Evolutionary conservation across 2,888 invertebrate genomes (phyloP).

Genomic region (Amiota mariae): DNA sequence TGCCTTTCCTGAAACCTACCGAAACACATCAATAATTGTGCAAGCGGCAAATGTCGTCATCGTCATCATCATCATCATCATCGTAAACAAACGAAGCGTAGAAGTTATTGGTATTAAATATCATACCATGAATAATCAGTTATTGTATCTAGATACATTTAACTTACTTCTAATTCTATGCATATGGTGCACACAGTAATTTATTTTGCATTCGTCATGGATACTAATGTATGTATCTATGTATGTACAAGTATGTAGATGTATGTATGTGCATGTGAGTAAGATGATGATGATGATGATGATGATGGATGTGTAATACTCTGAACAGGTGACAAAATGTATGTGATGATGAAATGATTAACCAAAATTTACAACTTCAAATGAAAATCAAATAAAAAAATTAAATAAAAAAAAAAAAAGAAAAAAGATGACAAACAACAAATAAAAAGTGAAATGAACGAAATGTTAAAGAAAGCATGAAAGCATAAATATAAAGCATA

Average conservation of each 20-base stretch:
- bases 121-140: neutral
- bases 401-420: too few species aligned
- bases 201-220: constrained; percentile 7
- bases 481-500: constrained; percentile 4
- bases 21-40: constrained; percentile 7
- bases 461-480: constrained; percentile 16
- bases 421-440: neutral
- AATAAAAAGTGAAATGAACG: constrained; percentile 12
- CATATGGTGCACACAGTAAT: too few species aligned
- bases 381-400: neutral
- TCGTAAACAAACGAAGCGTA: constrained; percentile 31
- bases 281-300: too few species aligned
- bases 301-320: too few species aligned
- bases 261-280: neutral
- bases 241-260: neutral
- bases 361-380: constrained; percentile 14
- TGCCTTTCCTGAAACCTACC: neutral
- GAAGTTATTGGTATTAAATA: constrained; percentile 28
- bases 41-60: constrained; percentile 17
- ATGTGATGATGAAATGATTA: too few species aligned
- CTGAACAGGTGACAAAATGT: too few species aligned
- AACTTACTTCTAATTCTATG: too few species aligned
- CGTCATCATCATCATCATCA: constrained; percentile 24
- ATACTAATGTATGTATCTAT: constrained; percentile 7
- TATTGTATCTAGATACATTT: too few species aligned